Evolutionary conservation across 2,888 invertebrate species (phyloP).

Genomic region (Fissipunctia ypsillon): DNA sequence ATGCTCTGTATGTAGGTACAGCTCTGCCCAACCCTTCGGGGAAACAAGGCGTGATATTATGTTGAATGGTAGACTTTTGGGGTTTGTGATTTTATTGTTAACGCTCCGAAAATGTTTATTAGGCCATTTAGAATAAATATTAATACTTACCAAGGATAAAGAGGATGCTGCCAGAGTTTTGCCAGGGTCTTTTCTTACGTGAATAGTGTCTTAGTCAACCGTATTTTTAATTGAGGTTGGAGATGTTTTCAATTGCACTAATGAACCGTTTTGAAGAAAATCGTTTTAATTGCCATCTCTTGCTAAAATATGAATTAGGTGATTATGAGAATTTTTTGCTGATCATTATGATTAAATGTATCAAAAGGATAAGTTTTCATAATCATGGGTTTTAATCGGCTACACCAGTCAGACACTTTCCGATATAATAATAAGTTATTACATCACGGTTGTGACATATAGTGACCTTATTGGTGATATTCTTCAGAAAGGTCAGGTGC

Average conservation of each 20-base stretch:
- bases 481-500: too few species aligned
- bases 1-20: background rate
- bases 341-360: background rate
- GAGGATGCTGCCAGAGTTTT: slow-evolving; percentile 1
- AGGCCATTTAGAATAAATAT: background rate
- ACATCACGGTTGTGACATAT: too few species aligned
- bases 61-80: background rate
- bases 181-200: background rate
- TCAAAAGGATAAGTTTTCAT: background rate
- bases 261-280: background rate
- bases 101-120: slow-evolving; percentile 7
- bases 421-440: too few species aligned
- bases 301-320: background rate
- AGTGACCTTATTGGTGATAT: too few species aligned
- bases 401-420: too few species aligned
- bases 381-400: background rate
- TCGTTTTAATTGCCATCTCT: background rate
- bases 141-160: background rate
- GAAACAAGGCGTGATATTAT: background rate
- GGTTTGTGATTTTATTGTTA: background rate
- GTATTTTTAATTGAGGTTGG: background rate
- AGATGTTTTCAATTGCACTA: background rate
- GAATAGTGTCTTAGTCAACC: slow-evolving; percentile 1
- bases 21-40: background rate
- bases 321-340: background rate